Conservation (phyloP, 2,888 invertebrate genomes). For the Calameuta idolon region DNA sequence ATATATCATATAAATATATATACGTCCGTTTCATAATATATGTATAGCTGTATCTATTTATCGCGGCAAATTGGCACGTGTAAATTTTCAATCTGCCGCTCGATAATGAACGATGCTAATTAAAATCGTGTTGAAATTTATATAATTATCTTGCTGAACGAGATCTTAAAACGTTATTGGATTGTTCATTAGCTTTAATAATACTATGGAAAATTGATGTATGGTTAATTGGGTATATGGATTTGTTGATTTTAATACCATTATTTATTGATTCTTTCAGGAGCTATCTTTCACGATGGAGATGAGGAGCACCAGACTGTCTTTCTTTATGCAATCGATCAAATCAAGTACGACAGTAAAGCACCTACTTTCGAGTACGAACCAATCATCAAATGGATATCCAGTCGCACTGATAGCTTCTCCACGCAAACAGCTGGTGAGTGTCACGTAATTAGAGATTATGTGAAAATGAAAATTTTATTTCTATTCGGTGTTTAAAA, state of each 20-base stretch:
- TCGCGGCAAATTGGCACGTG: neutral
- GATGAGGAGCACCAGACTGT: conserved; percentile 45
- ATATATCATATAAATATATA: too few relatives aligned
- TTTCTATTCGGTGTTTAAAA: too few relatives aligned
- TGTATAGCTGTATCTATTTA: neutral
- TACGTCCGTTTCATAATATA: neutral
- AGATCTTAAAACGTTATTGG: neutral
- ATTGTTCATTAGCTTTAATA: neutral
- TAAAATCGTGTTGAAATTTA: neutral
- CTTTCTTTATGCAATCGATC: conserved; percentile 46
- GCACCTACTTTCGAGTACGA: conserved; percentile 49
- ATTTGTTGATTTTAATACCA: neutral
- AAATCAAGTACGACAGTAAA: conserved; percentile 38
- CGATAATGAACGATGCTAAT: neutral
- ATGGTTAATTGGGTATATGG: neutral
- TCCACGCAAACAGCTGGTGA: conserved; percentile 45
- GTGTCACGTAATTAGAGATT: conserved; percentile 13
- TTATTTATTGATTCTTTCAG: conserved; percentile 33
- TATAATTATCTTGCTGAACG: neutral
- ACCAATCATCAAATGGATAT: conserved; percentile 39
- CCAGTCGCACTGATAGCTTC: conserved; percentile 55
- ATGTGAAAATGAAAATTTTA: neutral
- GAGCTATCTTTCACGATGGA: conserved; percentile 57
- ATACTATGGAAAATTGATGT: neutral
- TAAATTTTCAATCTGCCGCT: neutral